Evolutionary conservation across 2,797 vertebrate genomes (phyloP), one percentile per base, ranked within the genome.

Genomic region (Cyprinodon diabolis): DNA sequence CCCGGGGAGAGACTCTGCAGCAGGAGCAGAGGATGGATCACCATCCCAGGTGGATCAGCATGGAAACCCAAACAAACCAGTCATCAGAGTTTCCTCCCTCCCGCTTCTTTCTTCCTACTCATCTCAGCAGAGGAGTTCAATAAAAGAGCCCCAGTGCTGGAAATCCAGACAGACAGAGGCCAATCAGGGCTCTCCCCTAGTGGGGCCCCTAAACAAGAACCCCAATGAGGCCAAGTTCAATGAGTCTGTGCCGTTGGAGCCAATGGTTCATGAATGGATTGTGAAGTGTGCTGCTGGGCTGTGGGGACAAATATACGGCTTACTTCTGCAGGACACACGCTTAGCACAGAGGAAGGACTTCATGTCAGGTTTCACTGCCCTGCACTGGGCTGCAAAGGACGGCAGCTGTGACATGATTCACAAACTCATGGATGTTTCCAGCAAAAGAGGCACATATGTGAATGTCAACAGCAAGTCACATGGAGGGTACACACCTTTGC

Each of bases 341-440:
- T 84, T 99, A 80, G 96, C 93, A 0, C 93, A 92, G 66, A 97
- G 93, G 76, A 95, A 91, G 74, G 96, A 97, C 87, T 99, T 99
- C 93, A 95, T 97, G 86, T 97, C 96, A 0, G 98, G 98, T 1
- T 99, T 97, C 94, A 98, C 97, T 0, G 96, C 96, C 0, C 91
- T 99, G 54, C 98, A 99, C 84, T 99, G 98, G 98, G 97, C 97
- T 0, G 97, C 97, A 45, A 99, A 99, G 87, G 95, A 89, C 0
- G 97, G 97, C 73, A 95, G 95, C 90, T 74, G 90, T 0, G 94
- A 96, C 76, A 96, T 96, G 94, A 86, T 97, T 58, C 89, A 89
- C 15, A 95, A 94, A 66, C 90, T 99, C 69, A 90, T 98, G 65
- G 92, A 95, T 0, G 66, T 93, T 19, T 92, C 95, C 0, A 86